Percentiles rank a stretch among this genome's conserved stretches.
phyloP scores from a whole-genome alignment of 2,797 vertebrate genomes.

The Eupleurogrammus muticus region DNA sequence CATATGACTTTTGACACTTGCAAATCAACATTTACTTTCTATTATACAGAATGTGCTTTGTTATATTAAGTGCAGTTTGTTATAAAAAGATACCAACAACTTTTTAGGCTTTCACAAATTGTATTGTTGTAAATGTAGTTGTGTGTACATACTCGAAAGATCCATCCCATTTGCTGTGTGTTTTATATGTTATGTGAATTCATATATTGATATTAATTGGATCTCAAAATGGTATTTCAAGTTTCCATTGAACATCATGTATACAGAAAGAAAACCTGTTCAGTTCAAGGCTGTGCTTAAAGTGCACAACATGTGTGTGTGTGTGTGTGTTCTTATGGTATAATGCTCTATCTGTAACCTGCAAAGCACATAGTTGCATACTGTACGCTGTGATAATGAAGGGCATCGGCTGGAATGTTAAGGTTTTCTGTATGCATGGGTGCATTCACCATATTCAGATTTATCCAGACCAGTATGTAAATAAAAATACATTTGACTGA shows the following conservation, averaged over 20 bases:
- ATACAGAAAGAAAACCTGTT: conserved; percentile 51
- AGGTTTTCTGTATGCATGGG: conserved; percentile 71
- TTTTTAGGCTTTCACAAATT: conserved; percentile 74
- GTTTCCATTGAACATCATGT: conserved; percentile 54
- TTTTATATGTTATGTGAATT: conserved; percentile 76
- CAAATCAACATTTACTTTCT: conserved; percentile 59
- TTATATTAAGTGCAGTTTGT: conserved; percentile 80
- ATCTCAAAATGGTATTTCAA: conserved; percentile 58
- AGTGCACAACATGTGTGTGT: conserved; percentile 51
- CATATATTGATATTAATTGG: conserved; percentile 59
- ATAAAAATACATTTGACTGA: conserved; percentile 73
- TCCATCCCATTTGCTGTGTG: conserved; percentile 73
- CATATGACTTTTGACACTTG: conserved; percentile 46
- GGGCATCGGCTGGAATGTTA: conserved; percentile 61
- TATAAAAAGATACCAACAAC: conserved; percentile 63
- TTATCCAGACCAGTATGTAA: conserved; percentile 70
- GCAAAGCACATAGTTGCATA: conserved; percentile 63
- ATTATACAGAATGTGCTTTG: conserved; percentile 68
- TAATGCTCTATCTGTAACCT: conserved; percentile 58
- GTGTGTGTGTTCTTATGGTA: conserved; percentile 51
- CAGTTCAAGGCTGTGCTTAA: conserved; percentile 47
- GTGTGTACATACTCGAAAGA: conserved; percentile 82
- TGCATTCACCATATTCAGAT: conserved; percentile 64
- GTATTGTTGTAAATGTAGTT: conserved; percentile 85
- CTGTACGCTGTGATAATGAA: conserved; percentile 68